phyloP scores from a whole-genome alignment of 2,113 vertebrate species.

The Martes martes region DNA sequence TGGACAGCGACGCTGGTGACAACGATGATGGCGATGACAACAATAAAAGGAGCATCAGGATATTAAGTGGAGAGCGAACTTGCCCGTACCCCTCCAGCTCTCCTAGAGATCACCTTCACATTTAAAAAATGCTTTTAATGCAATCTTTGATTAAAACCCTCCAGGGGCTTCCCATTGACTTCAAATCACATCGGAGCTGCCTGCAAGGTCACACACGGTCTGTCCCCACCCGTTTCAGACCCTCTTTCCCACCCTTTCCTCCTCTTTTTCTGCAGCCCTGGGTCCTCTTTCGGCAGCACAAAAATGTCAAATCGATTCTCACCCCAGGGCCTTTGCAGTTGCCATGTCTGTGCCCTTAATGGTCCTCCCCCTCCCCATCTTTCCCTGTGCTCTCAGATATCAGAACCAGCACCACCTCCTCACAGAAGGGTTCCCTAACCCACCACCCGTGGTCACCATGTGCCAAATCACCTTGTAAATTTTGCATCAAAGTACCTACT shows the following conservation, averaged over 20 bases:
- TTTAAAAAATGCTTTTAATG: too few relatives aligned
- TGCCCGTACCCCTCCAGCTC: fast-evolving
- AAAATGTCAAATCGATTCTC: background rate
- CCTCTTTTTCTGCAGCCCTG: background rate
- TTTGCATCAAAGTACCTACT: background rate
- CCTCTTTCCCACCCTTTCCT: too few relatives aligned
- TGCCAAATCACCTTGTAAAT: fast-evolving
- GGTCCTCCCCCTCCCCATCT: fast-evolving
- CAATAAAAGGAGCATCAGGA: background rate
- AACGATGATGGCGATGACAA: fast-evolving
- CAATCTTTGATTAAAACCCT: background rate
- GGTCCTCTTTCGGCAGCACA: background rate
- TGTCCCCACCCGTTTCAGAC: background rate
- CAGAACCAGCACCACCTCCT: too few relatives aligned
- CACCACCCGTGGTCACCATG: background rate
- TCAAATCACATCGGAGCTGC: background rate
- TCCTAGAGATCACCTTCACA: too few relatives aligned
- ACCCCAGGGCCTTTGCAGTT: background rate
- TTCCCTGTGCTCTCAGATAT: background rate
- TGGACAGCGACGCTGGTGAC: fast-evolving
- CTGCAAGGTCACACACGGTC: fast-evolving
- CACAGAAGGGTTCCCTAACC: fast-evolving
- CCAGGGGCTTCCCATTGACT: background rate
- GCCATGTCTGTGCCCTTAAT: background rate
- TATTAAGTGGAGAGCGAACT: fast-evolving